phyloP scores from a whole-genome alignment of 2,888 invertebrate genomes.

The Coelinius sp. region DNA sequence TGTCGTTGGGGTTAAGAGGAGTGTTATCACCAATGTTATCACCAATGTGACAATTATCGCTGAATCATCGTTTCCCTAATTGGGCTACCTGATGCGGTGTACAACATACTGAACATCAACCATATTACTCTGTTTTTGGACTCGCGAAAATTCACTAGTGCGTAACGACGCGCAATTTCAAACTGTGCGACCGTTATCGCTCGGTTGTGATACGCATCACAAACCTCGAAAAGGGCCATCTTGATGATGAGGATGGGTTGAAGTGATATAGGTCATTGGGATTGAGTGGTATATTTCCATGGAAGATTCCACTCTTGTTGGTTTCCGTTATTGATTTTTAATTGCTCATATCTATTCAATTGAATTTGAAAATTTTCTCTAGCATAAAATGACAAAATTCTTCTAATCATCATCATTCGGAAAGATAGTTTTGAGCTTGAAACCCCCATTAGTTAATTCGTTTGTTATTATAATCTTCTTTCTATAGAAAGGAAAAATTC shows the following conservation, averaged over 20 bases:
- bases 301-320: not conserved
- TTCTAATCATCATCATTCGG: no score
- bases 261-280: conserved; percentile 32
- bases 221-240: conserved; percentile 65
- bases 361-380: not conserved
- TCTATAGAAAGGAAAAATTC: no score
- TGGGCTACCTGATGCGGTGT: conserved; percentile 46
- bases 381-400: no score
- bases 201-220: conserved; percentile 57
- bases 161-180: conserved; percentile 66
- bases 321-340: not conserved
- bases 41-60: conserved; percentile 60
- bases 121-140: conserved; percentile 29
- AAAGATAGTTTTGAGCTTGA: no score
- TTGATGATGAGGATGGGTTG: conserved; percentile 54
- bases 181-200: conserved; percentile 62
- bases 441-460: conserved; percentile 21
- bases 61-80: conserved; percentile 63
- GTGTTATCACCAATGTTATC: conserved; percentile 43
- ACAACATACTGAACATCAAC: conserved; percentile 9
- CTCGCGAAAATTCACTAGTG: conserved; percentile 58
- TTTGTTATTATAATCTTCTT: no score
- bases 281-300: not conserved
- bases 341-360: not conserved
- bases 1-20: not conserved